These are phyloP conservation scores for Drosophila sucinea DNA, from an alignment of 1,140 invertebrate species.

Conservation along the genomic window DNA sequence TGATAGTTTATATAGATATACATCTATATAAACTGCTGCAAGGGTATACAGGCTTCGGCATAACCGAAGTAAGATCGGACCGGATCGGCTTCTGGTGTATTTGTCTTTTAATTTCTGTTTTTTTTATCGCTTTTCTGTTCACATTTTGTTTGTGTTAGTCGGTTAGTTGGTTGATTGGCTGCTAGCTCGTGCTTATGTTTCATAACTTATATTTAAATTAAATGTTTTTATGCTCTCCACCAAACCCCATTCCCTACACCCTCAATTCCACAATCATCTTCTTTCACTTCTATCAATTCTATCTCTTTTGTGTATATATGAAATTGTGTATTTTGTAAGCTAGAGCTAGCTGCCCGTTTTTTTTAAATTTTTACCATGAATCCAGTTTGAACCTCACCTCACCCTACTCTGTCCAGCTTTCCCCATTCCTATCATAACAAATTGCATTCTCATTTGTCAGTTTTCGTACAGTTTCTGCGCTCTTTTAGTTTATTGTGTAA, in stretches of 20 bases:
- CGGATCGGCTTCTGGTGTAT: constrained; percentile 34
- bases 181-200: constrained; percentile 13
- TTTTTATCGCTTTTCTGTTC: constrained; percentile 28
- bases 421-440: constrained; percentile 23
- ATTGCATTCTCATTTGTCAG: constrained; percentile 16
- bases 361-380: background rate
- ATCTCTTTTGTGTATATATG: constrained; percentile 4
- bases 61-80: constrained; percentile 17
- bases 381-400: background rate
- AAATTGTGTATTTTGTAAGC: constrained; percentile 4
- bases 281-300: background rate
- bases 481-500: constrained; percentile 75
- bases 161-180: constrained; percentile 13
- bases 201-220: constrained; percentile 8
- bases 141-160: constrained; percentile 12
- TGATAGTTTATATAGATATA: background rate
- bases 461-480: constrained; percentile 30
- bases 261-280: background rate
- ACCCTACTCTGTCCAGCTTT: background rate
- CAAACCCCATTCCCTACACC: background rate
- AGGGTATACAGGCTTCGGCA: background rate
- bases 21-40: background rate
- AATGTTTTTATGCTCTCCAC: background rate
- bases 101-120: constrained; percentile 44
- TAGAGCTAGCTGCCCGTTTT: background rate